Percentiles rank a stretch among this genome's conserved stretches.
These are phyloP conservation scores for Vireo griseus DNA, from an alignment of 2,797 vertebrate genomes.

Conservation along the genomic window DNA sequence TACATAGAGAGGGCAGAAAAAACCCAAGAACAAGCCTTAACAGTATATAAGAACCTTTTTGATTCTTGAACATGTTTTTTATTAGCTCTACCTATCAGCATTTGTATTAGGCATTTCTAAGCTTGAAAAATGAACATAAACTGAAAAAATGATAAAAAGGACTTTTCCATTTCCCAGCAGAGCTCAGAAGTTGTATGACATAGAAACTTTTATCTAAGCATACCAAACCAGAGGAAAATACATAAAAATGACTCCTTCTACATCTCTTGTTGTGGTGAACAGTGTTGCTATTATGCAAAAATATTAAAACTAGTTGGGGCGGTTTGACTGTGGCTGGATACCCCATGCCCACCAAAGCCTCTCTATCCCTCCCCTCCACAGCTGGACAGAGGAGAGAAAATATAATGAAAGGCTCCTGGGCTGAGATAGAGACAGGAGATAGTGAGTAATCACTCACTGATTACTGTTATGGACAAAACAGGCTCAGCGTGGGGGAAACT, in stretches of 20 bases:
- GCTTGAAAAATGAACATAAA: neutral
- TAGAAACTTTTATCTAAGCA: neutral
- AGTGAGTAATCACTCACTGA: neutral
- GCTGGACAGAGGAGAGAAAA: neutral
- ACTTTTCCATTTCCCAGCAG: neutral
- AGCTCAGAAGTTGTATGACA: neutral
- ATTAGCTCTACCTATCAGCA: neutral
- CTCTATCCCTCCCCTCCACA: neutral
- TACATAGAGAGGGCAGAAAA: neutral
- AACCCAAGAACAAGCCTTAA: accelerated
- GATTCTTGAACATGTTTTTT: neutral
- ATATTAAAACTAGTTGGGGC: neutral
- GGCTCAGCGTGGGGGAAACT: neutral
- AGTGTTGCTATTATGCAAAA: neutral
- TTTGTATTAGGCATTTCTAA: neutral
- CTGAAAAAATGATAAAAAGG: neutral
- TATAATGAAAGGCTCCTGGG: neutral
- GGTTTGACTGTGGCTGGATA: neutral
- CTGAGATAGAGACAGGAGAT: neutral
- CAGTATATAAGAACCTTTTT: neutral
- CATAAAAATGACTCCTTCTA: neutral
- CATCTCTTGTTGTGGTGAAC: neutral
- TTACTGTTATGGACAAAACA: neutral
- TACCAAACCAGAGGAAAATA: neutral
- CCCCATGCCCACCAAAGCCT: neutral